These are phyloP conservation scores for Eristalis tenax DNA, from an alignment of 2,888 invertebrate species.

Conservation along the genomic window DNA sequence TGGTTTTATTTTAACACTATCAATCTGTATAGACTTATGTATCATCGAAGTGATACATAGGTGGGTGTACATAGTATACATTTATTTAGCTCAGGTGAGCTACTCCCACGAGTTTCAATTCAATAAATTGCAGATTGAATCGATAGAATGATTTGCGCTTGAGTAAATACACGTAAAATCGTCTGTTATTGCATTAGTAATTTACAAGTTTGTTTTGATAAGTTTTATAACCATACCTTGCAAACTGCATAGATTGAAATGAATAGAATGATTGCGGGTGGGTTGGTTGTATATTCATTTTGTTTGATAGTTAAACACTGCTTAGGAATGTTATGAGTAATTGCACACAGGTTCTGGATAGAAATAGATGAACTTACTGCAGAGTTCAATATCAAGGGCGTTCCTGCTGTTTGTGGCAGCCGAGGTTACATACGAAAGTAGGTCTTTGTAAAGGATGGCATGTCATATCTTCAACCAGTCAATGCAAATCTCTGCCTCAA, in stretches of 20 bases:
- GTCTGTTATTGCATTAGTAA: neutral
- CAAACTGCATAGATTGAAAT: neutral
- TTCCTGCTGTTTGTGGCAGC: no score
- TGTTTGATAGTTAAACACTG: neutral
- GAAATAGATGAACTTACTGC: no score
- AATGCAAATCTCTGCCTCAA: no score
- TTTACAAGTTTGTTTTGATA: neutral
- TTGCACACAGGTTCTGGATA: neutral
- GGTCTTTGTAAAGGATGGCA: no score
- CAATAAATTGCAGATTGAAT: neutral
- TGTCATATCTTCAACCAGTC: no score
- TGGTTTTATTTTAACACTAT: conserved; percentile 27
- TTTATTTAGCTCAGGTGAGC: neutral
- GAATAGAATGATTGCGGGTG: neutral
- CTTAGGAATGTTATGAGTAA: neutral
- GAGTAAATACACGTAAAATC: neutral
- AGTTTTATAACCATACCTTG: neutral
- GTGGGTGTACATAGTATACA: neutral
- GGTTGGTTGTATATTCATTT: neutral
- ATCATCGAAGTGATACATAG: neutral
- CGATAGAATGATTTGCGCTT: neutral
- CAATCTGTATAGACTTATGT: conserved; percentile 8
- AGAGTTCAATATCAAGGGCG: no score
- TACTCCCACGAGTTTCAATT: neutral
- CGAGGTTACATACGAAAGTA: no score